Evolutionary conservation across 2,113 vertebrate genomes (phyloP).

Genomic region (Sphaerodactylus townsendi): DNA sequence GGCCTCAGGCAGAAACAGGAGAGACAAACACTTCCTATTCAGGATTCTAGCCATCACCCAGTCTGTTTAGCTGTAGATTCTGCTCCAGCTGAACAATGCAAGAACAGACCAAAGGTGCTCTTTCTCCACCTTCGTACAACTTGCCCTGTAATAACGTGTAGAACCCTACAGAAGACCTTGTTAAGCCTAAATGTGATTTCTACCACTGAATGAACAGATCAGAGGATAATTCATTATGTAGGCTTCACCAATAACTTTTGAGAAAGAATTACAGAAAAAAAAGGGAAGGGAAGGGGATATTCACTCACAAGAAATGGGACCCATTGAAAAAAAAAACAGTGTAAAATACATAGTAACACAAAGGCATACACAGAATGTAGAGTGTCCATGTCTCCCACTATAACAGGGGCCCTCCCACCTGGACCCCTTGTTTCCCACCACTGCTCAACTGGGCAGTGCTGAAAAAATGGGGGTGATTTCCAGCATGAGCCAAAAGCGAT

Average conservation of each 20-base stretch:
- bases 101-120: background rate
- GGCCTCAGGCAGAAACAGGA: conserved; percentile 10
- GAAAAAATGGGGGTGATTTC: no score
- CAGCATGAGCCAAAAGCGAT: no score
- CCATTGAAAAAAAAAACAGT: background rate
- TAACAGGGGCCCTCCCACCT: no score
- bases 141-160: background rate
- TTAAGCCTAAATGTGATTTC: background rate
- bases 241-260: background rate
- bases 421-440: no score
- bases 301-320: background rate
- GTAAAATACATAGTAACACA: background rate
- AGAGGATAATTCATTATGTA: background rate
- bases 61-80: background rate
- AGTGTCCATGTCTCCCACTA: no score
- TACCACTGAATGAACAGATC: background rate
- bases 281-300: background rate
- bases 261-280: background rate
- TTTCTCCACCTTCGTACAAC: fast-evolving
- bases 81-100: background rate
- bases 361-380: conserved; percentile 18
- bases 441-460: no score
- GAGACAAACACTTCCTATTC: background rate
- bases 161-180: background rate
- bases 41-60: background rate